phyloP scores from a whole-genome alignment of 2,113 vertebrate species.

The Varanus komodoensis region DNA sequence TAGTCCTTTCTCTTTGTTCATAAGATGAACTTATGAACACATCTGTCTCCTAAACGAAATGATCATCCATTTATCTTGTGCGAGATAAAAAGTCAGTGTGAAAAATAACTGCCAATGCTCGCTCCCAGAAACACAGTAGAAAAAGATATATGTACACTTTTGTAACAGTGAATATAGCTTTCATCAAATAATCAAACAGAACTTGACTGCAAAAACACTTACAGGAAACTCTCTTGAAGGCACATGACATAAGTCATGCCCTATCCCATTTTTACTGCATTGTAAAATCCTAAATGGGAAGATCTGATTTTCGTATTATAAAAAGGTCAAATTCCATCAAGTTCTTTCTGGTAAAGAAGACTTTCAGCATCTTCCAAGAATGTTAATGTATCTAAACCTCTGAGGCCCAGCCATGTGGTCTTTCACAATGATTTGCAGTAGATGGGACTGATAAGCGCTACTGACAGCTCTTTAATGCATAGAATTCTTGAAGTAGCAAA shows the following conservation, averaged over 20 bases:
- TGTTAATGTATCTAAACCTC: constrained; percentile 70
- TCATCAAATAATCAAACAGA: constrained; percentile 54
- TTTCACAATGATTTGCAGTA: constrained; percentile 67
- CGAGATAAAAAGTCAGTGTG: constrained; percentile 21
- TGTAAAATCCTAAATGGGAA: constrained; percentile 66
- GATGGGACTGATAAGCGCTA: constrained; percentile 48
- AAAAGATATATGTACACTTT: background rate
- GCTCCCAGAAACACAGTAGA: constrained; percentile 19
- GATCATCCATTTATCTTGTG: background rate
- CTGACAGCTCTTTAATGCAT: constrained; percentile 57
- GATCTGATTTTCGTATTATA: constrained; percentile 70
- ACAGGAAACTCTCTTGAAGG: constrained; percentile 57
- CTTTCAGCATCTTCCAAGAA: constrained; percentile 63
- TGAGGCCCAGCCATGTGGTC: constrained; percentile 65
- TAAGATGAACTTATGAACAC: constrained; percentile 47
- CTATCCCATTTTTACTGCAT: constrained; percentile 17
- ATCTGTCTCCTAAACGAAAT: constrained; percentile 49
- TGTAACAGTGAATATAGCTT: constrained; percentile 50
- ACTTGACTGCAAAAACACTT: constrained; percentile 44
- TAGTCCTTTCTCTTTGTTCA: background rate
- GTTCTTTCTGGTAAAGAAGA: constrained; percentile 64
- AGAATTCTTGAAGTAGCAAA: constrained; percentile 52
- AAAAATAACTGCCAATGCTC: constrained; percentile 9
- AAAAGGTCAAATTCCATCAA: constrained; percentile 74
- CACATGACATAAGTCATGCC: background rate